A percentile compares a stretch with the other conserved stretches of the same genome.
Conservation (phyloP, 1,140 invertebrate species). For the Bemisia tabaci region DNA sequence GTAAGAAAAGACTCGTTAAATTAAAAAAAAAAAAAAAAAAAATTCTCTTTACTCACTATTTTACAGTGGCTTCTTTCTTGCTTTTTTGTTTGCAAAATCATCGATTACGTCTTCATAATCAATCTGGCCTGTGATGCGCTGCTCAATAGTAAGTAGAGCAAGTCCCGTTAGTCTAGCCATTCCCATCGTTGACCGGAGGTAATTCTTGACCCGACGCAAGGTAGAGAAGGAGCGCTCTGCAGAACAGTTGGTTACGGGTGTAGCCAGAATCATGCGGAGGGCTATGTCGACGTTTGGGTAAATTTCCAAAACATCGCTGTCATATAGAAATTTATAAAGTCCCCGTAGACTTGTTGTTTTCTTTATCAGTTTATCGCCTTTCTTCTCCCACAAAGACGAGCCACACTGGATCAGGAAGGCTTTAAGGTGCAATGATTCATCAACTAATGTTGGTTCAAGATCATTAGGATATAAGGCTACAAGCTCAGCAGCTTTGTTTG, state of each 20-base stretch:
- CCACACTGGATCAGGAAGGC: too few species aligned
- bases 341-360: too few species aligned
- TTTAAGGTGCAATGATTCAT: too few species aligned
- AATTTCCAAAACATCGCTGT: not conserved
- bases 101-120: slow-evolving; percentile 8
- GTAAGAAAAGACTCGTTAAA: too few species aligned
- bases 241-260: not conserved
- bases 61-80: too few species aligned
- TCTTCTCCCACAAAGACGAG: too few species aligned
- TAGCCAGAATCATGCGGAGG: slow-evolving; percentile 4
- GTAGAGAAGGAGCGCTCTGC: slow-evolving; percentile 2
- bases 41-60: too few species aligned
- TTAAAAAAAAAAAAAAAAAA: too few species aligned
- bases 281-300: slow-evolving; percentile 7
- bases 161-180: not conserved
- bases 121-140: not conserved
- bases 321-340: slow-evolving; percentile 2
- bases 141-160: slow-evolving; percentile 1
- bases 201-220: not conserved
- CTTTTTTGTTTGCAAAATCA: slow-evolving; percentile 9
- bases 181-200: slow-evolving; percentile 2
- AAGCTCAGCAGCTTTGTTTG: too few species aligned
- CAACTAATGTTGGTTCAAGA: too few species aligned
- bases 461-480: too few species aligned
- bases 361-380: too few species aligned